phyloP scores from a whole-genome alignment of 1,140 invertebrate genomes.

The Aphelinus atriplicis region DNA sequence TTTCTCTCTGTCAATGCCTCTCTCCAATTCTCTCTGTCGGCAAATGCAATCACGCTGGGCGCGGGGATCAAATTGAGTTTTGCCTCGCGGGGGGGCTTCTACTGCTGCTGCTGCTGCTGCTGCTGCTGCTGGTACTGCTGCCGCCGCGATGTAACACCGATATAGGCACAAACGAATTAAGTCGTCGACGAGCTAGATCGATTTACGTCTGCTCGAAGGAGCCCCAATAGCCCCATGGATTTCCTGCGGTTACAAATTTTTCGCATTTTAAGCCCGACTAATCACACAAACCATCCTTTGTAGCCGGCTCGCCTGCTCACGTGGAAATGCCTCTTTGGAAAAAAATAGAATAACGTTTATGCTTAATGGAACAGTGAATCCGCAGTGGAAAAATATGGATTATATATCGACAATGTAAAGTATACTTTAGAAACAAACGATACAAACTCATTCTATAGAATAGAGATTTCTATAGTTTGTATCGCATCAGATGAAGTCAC shows the following conservation, averaged over 20 bases:
- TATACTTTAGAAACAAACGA: too few relatives aligned
- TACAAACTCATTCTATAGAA: too few relatives aligned
- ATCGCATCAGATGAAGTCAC: too few relatives aligned
- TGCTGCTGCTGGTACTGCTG: background rate
- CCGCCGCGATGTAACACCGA: conserved; percentile 43
- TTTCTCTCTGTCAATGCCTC: background rate
- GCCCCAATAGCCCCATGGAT: conserved; percentile 25
- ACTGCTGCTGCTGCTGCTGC: background rate
- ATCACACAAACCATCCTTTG: conserved; percentile 23
- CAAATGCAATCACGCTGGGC: conserved; percentile 47
- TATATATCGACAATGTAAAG: too few relatives aligned
- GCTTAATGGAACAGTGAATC: too few relatives aligned
- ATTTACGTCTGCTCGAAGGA: conserved; percentile 47
- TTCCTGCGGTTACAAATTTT: conserved; percentile 20
- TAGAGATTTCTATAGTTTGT: too few relatives aligned
- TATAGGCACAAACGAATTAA: conserved; percentile 49
- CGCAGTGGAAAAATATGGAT: too few relatives aligned
- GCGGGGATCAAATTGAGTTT: conserved; percentile 51
- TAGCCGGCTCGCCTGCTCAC: too few relatives aligned
- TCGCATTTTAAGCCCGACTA: conserved; percentile 21
- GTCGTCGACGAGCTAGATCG: conserved; percentile 44
- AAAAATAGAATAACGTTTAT: too few relatives aligned
- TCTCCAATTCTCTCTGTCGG: conserved; percentile 3
- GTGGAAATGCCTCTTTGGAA: too few relatives aligned
- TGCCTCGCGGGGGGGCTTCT: conserved; percentile 40